Percentiles rank a stretch among this genome's conserved stretches.
Conservation (phyloP, 1,140 invertebrate species). For the Coenobita brevimanus region DNA sequence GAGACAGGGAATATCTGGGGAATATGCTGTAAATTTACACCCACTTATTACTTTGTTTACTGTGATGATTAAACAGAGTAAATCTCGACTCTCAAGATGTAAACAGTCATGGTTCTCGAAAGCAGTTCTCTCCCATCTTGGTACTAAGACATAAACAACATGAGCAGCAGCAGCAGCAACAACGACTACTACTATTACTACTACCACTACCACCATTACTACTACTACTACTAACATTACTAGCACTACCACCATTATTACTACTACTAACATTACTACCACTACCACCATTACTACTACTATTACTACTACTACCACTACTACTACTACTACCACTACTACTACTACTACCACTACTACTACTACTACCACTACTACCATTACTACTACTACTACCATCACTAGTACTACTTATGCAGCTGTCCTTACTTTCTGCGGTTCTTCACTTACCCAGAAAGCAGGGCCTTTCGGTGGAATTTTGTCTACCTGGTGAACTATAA, state of each 20-base stretch:
- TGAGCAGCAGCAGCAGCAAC: neutral
- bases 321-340: neutral
- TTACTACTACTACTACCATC: neutral
- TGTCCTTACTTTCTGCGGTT: too few relatives aligned
- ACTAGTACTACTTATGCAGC: neutral
- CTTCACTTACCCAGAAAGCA: too few relatives aligned
- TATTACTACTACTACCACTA: neutral
- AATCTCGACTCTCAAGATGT: neutral
- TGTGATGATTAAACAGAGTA: too few relatives aligned
- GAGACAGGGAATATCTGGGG: too few relatives aligned
- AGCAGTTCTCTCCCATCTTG: neutral
- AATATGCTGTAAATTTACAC: too few relatives aligned
- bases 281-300: conserved; percentile 1
- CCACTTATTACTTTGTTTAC: too few relatives aligned
- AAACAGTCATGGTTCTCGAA: too few relatives aligned
- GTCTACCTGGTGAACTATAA: too few relatives aligned
- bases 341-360: neutral
- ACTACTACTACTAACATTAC: conserved; percentile 15
- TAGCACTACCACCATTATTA: conserved; percentile 5
- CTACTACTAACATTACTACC: neutral
- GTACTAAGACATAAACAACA: neutral
- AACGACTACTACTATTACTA: too few relatives aligned
- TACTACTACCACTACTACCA: neutral
- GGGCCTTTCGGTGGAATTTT: too few relatives aligned
- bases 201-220: neutral